Base-by-base conservation (phyloP, 2,888 invertebrate genomes). In the Mythimna impura region DNA sequence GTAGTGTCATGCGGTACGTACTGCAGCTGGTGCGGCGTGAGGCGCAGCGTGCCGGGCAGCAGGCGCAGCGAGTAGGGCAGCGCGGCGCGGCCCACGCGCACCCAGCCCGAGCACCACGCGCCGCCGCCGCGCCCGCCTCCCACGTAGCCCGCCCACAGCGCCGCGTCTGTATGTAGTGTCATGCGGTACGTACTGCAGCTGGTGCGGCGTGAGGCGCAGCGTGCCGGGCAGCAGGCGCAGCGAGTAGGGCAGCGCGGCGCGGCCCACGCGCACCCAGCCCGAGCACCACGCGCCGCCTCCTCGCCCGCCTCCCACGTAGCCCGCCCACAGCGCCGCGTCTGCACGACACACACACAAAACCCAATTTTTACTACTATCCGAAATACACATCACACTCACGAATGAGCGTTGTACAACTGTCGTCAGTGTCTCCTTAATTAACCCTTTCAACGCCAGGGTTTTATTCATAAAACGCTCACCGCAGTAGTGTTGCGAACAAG, bases 71-170 rank as follows among this genome's bases (percentile, higher is more conserved):
- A 90, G 93, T 91, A 95, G 66, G 94, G 93, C 91, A 93, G 81
- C 74, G 88, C 89, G 71, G 92, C 92, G 86, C 90, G 89, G 47
- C 94, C 94, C 84, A 94, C 78, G 73, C 87, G 88, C 91, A 91
- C 88, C 90, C 90, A 91, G 82, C 94, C 97, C 94, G 88, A 89
- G 90, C 94, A 94, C 91, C 91, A 92, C 78, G 90, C 91, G 82
- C 83, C 91, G 72, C 17, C 83, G 47, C 72, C 83, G 52, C 76
- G 60, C 67, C 76, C 25, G 25, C 25, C 62, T 3, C 68, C 57
- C 76, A 73, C 82, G 78, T 78, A 78, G 66, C 78, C 80, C 78
- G 91, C 90, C 94, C 94, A 94, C 89, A 94, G 81, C 76, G 89
- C 89, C 6, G 82, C 90, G 73, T 92, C 94, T 94, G 89, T 43